Conservation (phyloP, 2,888 invertebrate genomes). For the Hemicrepidius hirtus region DNA sequence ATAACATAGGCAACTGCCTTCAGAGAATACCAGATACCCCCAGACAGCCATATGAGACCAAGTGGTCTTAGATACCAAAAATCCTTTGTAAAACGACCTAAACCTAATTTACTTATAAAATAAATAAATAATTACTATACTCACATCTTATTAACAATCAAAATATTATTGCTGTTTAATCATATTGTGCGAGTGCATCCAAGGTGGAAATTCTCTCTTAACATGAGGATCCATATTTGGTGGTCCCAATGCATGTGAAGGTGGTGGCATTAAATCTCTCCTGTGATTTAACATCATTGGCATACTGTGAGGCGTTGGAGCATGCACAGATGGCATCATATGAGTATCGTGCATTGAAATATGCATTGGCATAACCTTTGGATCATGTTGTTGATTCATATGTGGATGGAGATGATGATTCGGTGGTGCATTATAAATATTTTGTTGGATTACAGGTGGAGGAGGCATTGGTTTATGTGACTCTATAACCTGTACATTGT, state of each 20-base stretch:
- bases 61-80: too few species aligned
- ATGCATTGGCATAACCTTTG: slow-evolving; percentile 57
- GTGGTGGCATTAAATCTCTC: slow-evolving; percentile 54
- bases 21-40: too few species aligned
- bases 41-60: too few species aligned
- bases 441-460: slow-evolving; percentile 40
- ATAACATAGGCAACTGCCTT: too few species aligned
- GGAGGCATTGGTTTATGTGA: slow-evolving; percentile 24
- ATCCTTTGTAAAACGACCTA: too few species aligned
- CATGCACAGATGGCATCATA: slow-evolving; percentile 55
- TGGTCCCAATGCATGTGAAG: slow-evolving; percentile 56
- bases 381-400: slow-evolving; percentile 54
- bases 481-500: slow-evolving; percentile 7
- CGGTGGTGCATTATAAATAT: slow-evolving; percentile 24
- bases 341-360: slow-evolving; percentile 59
- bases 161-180: slow-evolving; percentile 41
- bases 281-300: slow-evolving; percentile 58
- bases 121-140: background rate
- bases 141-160: background rate
- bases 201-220: slow-evolving; percentile 52
- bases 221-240: slow-evolving; percentile 51
- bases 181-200: slow-evolving; percentile 56
- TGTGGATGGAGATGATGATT: slow-evolving; percentile 46
- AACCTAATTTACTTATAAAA: too few species aligned
- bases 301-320: slow-evolving; percentile 51